These are phyloP conservation scores for Holotrichia oblita DNA, from an alignment of 1,140 invertebrate genomes.

Conservation along the genomic window DNA sequence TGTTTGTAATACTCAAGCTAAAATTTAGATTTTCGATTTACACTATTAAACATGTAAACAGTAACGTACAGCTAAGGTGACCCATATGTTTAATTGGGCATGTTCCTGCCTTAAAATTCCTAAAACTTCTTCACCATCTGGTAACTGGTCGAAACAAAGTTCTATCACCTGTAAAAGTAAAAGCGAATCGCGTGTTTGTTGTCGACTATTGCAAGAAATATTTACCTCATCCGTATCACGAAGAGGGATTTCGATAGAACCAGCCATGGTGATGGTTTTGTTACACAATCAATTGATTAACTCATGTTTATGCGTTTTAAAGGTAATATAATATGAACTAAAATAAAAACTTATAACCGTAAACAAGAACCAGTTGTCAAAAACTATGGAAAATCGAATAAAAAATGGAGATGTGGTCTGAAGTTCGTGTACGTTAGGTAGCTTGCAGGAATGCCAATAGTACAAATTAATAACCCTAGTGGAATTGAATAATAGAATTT, in stretches of 20 bases:
- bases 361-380: background rate
- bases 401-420: background rate
- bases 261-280: conserved; percentile 65
- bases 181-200: conserved; percentile 41
- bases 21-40: conserved; percentile 31
- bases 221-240: conserved; percentile 90
- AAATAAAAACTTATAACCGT: background rate
- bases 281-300: background rate
- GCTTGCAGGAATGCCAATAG: too few relatives aligned
- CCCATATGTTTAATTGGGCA: conserved; percentile 93
- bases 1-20: conserved; percentile 97
- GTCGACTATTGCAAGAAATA: conserved; percentile 37
- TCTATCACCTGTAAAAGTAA: conserved; percentile 86
- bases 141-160: conserved; percentile 89
- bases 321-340: background rate
- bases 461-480: too few relatives aligned
- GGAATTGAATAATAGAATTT: too few relatives aligned
- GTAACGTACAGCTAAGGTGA: conserved; percentile 90
- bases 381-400: background rate
- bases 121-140: conserved; percentile 94
- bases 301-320: background rate
- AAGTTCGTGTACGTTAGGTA: too few relatives aligned
- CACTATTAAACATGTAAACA: background rate
- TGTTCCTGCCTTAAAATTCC: conserved; percentile 93
- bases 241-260: conserved; percentile 88